Base-by-base conservation (phyloP, 2,113 vertebrate genomes). In the Otocyon megalotis region DNA sequence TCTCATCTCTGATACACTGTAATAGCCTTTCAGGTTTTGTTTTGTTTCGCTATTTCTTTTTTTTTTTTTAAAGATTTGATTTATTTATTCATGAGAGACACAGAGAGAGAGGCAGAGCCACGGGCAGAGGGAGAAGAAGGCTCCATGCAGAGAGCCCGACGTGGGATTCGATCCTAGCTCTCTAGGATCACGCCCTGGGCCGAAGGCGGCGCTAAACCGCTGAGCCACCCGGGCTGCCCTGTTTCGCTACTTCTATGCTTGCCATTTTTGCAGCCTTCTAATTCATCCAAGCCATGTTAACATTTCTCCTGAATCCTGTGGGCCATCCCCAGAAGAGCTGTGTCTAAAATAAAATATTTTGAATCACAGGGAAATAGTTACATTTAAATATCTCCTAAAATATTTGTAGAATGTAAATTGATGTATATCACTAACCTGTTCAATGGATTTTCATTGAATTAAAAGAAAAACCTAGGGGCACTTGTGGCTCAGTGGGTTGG, bases 301-400 rank as follows among this genome's bases (percentile, higher is more conserved):
- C 26, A 88, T 77, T 56, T 67, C 2, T 60, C 6, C 16, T 37
- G 20, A 19, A 48, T 62, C 54, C 14, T 67, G 10, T 54, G 13
- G 50, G 16, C 13, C 20, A 26, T 62, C 88, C 88, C 26, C 17
- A 92, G 48, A 96, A 48, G 43, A 89, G 28, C 10, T 92, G 1
- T 13, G 94, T 65, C 32, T 90, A 96, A 96, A 85, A 63, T 53
- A 91, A 88, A 69, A 32, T 26, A 28, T 10, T 72, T 77, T 79
- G 26, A 65, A 63, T 74, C 83, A 37, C 6, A 88, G 8, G 3
- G 6, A 94, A 87, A 53, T 26, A 30, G n/a, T n/a, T 69, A 43
- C 11, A 63, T 63, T 81, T 65, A 54, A 79, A 80, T 35, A n/a
- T 43, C 2, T 1, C 16, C 7, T 50, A 83, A 94, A 32, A 83